Percentiles rank a stretch among this genome's conserved stretches.
These are phyloP conservation scores for Ophion costatus DNA, from an alignment of 2,888 invertebrate genomes.

Conservation along the genomic window DNA sequence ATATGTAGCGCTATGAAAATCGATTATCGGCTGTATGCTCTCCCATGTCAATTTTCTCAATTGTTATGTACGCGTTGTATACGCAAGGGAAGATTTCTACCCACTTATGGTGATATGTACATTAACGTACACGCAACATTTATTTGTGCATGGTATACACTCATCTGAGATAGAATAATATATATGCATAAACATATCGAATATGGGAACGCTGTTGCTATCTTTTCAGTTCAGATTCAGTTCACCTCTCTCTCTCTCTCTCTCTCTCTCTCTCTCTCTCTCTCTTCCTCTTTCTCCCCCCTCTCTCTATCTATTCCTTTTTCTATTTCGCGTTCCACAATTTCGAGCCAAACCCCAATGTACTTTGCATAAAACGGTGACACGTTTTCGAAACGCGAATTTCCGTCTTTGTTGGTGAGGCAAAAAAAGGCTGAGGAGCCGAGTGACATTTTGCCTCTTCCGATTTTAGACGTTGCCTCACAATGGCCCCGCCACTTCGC, in stretches of 20 bases:
- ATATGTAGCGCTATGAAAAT: conserved; percentile 45
- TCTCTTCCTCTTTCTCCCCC: too few relatives aligned
- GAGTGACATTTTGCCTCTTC: too few relatives aligned
- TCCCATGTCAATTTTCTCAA: conserved; percentile 8
- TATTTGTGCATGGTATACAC: conserved; percentile 11
- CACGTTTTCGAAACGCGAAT: not conserved
- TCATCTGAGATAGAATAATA: not conserved
- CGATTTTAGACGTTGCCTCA: not conserved
- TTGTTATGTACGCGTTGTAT: conserved; percentile 26
- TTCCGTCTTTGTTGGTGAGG: not conserved
- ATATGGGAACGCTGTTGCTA: not conserved
- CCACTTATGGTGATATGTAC: conserved; percentile 1
- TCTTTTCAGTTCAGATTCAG: not conserved
- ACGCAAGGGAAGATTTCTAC: conserved; percentile 17
- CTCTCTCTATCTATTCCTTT: too few relatives aligned
- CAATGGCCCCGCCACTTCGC: not conserved
- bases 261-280: not conserved
- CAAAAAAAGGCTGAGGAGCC: not conserved
- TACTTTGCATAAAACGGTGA: not conserved
- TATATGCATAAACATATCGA: not conserved
- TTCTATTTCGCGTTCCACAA: not conserved
- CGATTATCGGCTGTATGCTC: conserved; percentile 46
- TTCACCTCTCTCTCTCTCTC: not conserved
- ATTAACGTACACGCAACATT: not conserved
- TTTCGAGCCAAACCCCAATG: not conserved